Evolutionary conservation across 2,113 vertebrate genomes (phyloP).

Genomic region (Nycticebus coucang): DNA sequence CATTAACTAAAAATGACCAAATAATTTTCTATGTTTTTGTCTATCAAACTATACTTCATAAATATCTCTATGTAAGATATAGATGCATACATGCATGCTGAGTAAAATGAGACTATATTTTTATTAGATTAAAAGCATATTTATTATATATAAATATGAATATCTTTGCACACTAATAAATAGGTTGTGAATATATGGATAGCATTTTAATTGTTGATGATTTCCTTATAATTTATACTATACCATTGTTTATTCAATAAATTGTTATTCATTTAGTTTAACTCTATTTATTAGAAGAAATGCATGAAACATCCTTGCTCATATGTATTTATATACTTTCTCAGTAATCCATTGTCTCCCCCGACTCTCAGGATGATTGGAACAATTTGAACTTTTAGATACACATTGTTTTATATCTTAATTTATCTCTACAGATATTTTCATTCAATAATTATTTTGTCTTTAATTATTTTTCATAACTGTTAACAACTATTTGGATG

Average conservation of each 20-base stretch:
- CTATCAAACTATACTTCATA: background rate
- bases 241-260: background rate
- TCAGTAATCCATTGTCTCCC: background rate
- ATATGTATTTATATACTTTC: background rate
- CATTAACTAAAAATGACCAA: background rate
- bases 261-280: background rate
- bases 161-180: background rate
- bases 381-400: background rate
- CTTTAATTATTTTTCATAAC: background rate
- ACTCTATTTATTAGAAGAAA: background rate
- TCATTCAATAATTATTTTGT: background rate
- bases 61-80: background rate
- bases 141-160: background rate
- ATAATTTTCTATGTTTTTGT: background rate
- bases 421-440: background rate
- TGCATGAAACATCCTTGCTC: background rate
- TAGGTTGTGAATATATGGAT: background rate
- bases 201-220: background rate
- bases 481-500: background rate
- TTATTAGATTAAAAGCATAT: background rate
- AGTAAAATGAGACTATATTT: background rate
- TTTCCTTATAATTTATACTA: background rate
- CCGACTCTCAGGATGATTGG: background rate
- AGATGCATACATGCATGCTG: background rate
- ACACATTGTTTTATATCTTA: background rate